These are phyloP conservation scores for Sanderia malayensis DNA, from an alignment of 30 jellyfish, hydroid and myxozoan species.

Conservation along the genomic window DNA sequence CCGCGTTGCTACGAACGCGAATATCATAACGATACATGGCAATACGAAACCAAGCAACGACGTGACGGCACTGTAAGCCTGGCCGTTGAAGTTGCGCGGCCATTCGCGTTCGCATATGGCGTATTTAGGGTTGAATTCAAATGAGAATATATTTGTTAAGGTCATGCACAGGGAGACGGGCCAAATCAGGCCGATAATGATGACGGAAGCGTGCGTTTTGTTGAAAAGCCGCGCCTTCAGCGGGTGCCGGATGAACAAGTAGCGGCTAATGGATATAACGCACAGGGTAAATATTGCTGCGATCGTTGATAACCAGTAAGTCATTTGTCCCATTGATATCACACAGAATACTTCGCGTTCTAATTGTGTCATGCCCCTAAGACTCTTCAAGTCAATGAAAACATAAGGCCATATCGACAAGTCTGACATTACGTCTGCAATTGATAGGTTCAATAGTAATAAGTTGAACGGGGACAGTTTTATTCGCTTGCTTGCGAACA, in stretches of 20 bases:
- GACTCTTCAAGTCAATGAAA: constrained; percentile 45
- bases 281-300: constrained; percentile 79
- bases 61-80: constrained; percentile 23
- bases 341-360: constrained; percentile 64
- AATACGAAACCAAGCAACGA: constrained; percentile 39
- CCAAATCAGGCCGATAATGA: constrained; percentile 48
- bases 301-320: constrained; percentile 67
- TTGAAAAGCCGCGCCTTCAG: constrained; percentile 46
- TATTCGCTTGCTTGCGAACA: constrained; percentile 44
- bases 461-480: constrained; percentile 55
- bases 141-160: constrained; percentile 57
- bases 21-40: constrained; percentile 38
- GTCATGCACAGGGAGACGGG: constrained; percentile 20
- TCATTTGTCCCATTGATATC: constrained; percentile 73
- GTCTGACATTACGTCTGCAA: constrained; percentile 72
- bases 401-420: constrained; percentile 72
- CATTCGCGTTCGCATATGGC: constrained; percentile 57
- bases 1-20: constrained; percentile 43
- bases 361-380: constrained; percentile 46
- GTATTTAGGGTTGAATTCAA: constrained; percentile 20
- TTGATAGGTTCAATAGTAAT: constrained; percentile 69
- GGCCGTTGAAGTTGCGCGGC: constrained; percentile 55
- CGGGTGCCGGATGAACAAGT: constrained; percentile 84
- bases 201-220: constrained; percentile 39
- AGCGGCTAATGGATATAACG: constrained; percentile 82